Conservation (phyloP, 2,888 invertebrate genomes). For the Hirtodrosophila trivittata region DNA sequence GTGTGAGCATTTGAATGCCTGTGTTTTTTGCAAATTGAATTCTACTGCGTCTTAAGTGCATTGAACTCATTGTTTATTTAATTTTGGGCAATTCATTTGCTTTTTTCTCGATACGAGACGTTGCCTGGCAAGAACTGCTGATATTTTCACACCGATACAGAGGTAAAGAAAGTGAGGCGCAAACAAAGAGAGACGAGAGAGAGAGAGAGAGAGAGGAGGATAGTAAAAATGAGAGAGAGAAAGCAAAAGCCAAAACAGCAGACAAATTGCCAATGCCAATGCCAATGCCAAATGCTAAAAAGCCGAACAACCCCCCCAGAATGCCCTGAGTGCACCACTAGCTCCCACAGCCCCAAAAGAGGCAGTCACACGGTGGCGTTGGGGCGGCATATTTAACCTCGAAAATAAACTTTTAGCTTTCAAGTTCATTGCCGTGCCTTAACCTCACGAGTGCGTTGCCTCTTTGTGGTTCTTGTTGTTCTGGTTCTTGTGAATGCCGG, state of each 20-base stretch:
- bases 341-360: neutral
- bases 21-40: slow-evolving; percentile 57
- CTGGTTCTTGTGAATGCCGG: slow-evolving; percentile 43
- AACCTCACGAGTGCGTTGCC: slow-evolving; percentile 69
- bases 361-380: slow-evolving; percentile 20
- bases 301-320: neutral
- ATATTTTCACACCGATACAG: slow-evolving; percentile 38
- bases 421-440: slow-evolving; percentile 72
- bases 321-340: neutral
- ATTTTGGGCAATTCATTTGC: slow-evolving; percentile 56
- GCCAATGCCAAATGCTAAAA: slow-evolving; percentile 19
- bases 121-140: too few species aligned
- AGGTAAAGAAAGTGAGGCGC: neutral
- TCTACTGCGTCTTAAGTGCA: slow-evolving; percentile 73
- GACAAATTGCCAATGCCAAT: slow-evolving; percentile 46
- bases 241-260: neutral
- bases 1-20: slow-evolving; percentile 17
- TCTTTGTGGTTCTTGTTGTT: slow-evolving; percentile 27
- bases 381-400: slow-evolving; percentile 57
- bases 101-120: slow-evolving; percentile 62
- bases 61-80: slow-evolving; percentile 74
- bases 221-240: neutral
- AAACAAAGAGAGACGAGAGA: neutral
- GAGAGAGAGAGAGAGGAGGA: neutral
- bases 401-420: slow-evolving; percentile 63